A percentile compares a stretch with the other conserved stretches of the same genome.
These are phyloP conservation scores for Ondatra zibethicus DNA, from an alignment of 2,113 vertebrate genomes.

Conservation along the genomic window DNA sequence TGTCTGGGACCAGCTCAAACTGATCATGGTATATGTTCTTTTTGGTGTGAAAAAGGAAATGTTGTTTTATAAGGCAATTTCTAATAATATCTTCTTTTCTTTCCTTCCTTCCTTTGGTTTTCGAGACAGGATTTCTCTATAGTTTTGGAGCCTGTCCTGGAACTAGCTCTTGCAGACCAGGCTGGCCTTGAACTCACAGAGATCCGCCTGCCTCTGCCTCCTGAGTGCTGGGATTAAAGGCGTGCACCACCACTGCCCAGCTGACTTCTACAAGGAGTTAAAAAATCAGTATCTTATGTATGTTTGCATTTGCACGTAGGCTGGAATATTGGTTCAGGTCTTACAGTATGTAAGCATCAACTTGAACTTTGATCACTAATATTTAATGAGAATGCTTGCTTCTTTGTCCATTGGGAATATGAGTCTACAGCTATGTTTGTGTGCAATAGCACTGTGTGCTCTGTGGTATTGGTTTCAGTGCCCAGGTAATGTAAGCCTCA, in stretches of 20 bases:
- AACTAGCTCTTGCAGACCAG: too few species aligned
- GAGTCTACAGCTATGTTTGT: not conserved
- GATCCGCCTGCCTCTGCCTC: too few species aligned
- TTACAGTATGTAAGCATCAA: not conserved
- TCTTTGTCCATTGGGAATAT: not conserved
- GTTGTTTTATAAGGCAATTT: not conserved
- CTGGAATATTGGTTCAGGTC: not conserved
- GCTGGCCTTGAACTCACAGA: too few species aligned
- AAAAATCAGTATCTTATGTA: not conserved
- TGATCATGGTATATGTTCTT: not conserved
- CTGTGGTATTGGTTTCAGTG: not conserved
- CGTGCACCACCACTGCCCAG: too few species aligned
- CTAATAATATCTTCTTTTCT: not conserved
- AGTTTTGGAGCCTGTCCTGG: too few species aligned
- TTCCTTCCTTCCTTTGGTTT: too few species aligned
- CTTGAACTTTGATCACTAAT: not conserved
- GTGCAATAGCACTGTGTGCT: not conserved
- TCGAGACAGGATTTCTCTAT: too few species aligned
- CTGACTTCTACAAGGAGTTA: not conserved
- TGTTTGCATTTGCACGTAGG: not conserved
- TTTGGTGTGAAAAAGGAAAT: not conserved
- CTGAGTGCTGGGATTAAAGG: too few species aligned
- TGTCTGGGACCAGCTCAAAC: not conserved
- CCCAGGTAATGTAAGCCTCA: not conserved
- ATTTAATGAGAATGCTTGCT: not conserved